Base-by-base conservation (phyloP, 2,888 invertebrate genomes). In the Timema podura region DNA sequence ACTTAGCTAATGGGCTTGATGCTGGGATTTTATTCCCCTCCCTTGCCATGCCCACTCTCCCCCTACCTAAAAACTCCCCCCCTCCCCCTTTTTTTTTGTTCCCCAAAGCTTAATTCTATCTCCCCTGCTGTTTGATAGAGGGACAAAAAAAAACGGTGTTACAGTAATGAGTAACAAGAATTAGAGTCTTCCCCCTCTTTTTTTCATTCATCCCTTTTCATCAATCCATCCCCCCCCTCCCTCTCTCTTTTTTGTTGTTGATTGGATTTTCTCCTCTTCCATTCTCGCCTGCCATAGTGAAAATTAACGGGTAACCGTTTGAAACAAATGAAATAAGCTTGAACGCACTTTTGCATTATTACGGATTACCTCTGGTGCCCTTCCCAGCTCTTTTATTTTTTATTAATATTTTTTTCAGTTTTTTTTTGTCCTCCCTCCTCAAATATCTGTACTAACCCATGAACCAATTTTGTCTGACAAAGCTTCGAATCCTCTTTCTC, bases 281-380 rank as follows among this genome's bases (percentile, higher is more conserved):
- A 30, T 61, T 61, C 61, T 61, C 45, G 61, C 45, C 30, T 8
- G 16, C 16, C 30, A 30, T 61, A 45, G 44, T 61, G 61, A 13
- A 30, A 61, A 61, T 61, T 45, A 61, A 45, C 13, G 61, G 45
- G 61, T 45, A 61, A 61, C 61, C 30, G 61, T 61, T 61, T 10
- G 45, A 61, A 61, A 61, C 61, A 61, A 61, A 61, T 61, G 15
- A 61, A 61, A 61, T 61, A 61, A 61, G 61, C 61, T 61, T 30
- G 61, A 61, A 15, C 61, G 45, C 61, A 61, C 11, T 30, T 45
- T 9, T 61, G 30, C 61, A 61, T 61, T 61, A 61, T 61, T 61
- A 61, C 13, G 61, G 61, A 61, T 61, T 61, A 61, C 61, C 61
- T 61, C 61, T 61, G 44, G 3, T 30, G 30, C 30, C 30, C 30